phyloP scores from a whole-genome alignment of 1,140 invertebrate genomes.

The Glomeris maerens region DNA sequence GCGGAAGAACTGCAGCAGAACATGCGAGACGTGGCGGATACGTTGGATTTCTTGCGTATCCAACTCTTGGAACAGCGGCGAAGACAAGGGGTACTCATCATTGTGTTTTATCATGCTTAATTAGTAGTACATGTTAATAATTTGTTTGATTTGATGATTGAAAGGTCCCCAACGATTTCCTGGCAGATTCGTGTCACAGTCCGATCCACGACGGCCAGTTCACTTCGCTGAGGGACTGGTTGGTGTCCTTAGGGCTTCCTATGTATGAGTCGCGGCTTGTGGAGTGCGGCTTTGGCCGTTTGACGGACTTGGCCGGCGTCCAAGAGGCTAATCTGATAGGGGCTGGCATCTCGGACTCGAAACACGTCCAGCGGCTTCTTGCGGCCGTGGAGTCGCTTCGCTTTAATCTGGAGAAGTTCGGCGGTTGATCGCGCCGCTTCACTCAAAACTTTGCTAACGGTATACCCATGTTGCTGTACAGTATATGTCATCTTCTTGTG shows the following conservation, averaged over 20 bases:
- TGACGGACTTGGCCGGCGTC: slow-evolving; percentile 15
- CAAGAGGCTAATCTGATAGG: slow-evolving; percentile 16
- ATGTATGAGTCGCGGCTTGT: slow-evolving; percentile 27
- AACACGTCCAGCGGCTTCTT: slow-evolving; percentile 17
- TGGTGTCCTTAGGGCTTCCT: slow-evolving; percentile 32
- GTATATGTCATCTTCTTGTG: too few species aligned
- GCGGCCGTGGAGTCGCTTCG: slow-evolving; percentile 19
- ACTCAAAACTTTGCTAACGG: too few species aligned
- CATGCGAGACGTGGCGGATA: slow-evolving; percentile 27
- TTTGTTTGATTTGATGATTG: slow-evolving; percentile 17
- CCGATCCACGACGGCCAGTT: slow-evolving; percentile 28
- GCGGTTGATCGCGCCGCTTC: slow-evolving; percentile 1
- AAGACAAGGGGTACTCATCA: slow-evolving; percentile 18
- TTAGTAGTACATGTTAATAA: slow-evolving; percentile 1
- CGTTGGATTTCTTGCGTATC: slow-evolving; percentile 29
- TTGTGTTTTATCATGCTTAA: neutral
- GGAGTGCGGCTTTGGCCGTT: slow-evolving; percentile 8
- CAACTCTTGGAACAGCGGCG: slow-evolving; percentile 21
- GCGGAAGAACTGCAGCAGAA: slow-evolving; percentile 31
- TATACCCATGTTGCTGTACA: too few species aligned
- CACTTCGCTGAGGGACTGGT: slow-evolving; percentile 27
- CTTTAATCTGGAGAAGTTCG: slow-evolving; percentile 15
- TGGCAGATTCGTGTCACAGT: slow-evolving; percentile 26
- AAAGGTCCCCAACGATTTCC: slow-evolving; percentile 30
- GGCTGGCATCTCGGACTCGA: slow-evolving; percentile 16